These are phyloP conservation scores for Epinotia ramella DNA, from an alignment of 2,888 invertebrate genomes.

Conservation along the genomic window DNA sequence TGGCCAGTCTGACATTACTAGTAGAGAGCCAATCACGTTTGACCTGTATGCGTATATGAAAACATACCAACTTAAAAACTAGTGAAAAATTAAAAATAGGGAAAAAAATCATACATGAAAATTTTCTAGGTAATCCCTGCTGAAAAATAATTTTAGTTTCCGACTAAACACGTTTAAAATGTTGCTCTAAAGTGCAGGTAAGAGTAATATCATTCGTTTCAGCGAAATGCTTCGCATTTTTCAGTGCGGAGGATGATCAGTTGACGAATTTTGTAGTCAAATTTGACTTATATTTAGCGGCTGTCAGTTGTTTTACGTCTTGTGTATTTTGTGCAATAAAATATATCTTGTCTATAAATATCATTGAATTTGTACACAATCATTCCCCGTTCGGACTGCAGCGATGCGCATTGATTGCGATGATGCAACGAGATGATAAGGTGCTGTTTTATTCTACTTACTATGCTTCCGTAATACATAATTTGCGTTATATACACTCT, in stretches of 20 bases:
- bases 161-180: conserved; percentile 62
- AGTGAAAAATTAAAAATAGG: conserved; percentile 66
- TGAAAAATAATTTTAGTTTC: conserved; percentile 63
- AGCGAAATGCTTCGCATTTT: conserved; percentile 24
- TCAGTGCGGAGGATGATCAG: conserved; percentile 24
- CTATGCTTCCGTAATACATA: conserved; percentile 50
- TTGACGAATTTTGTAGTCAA: conserved; percentile 46
- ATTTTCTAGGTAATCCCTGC: conserved; percentile 66
- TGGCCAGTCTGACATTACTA: conserved; percentile 14
- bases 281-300: conserved; percentile 76
- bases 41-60: conserved; percentile 33
- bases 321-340: conserved; percentile 57
- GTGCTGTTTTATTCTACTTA: conserved; percentile 60
- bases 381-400: conserved; percentile 73
- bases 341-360: conserved; percentile 56
- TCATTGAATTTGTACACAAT: conserved; percentile 55
- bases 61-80: conserved; percentile 42
- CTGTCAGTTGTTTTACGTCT: conserved; percentile 84
- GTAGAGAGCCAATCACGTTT: conserved; percentile 31
- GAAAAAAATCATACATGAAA: conserved; percentile 68
- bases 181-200: conserved; percentile 71
- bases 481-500: conserved; percentile 59
- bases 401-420: conserved; percentile 73
- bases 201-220: conserved; percentile 48
- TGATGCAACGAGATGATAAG: conserved; percentile 85